Percentiles rank a stretch among this genome's conserved stretches.
Evolutionary conservation across 2,888 invertebrate species (phyloP).

Genomic region (Acrocyrtus sp.): DNA sequence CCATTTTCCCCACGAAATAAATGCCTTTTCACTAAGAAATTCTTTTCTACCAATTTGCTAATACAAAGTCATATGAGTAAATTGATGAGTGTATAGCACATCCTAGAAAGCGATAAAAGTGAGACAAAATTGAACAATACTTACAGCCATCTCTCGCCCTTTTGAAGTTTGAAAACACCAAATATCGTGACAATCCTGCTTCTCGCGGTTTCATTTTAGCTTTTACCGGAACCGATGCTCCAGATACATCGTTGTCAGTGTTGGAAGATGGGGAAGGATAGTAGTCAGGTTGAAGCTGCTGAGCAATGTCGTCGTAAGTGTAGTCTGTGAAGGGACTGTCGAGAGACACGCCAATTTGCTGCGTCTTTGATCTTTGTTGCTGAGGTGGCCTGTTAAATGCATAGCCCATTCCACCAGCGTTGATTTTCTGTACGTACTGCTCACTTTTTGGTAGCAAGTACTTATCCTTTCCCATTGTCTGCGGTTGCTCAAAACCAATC

Average conservation of each 20-base stretch:
- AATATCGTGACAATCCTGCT: conserved; percentile 21
- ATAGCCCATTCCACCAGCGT: not conserved
- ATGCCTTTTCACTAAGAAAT: no score
- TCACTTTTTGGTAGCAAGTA: not conserved
- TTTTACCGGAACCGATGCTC: not conserved
- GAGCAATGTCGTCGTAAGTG: conserved; percentile 27
- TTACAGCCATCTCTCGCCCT: conserved; percentile 51
- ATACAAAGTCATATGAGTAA: no score
- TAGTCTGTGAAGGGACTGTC: conserved; percentile 19
- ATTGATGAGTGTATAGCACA: no score
- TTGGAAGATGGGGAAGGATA: not conserved
- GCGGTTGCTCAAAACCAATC: no score
- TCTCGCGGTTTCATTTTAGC: conserved; percentile 19
- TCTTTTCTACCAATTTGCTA: no score
- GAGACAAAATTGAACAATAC: no score
- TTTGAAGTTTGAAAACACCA: conserved; percentile 37
- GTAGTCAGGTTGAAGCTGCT: conserved; percentile 8
- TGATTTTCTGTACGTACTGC: not conserved
- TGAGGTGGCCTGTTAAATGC: not conserved
- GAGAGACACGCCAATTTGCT: conserved; percentile 9
- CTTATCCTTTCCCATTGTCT: not conserved
- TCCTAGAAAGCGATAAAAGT: no score
- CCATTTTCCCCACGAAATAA: no score
- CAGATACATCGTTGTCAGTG: not conserved
- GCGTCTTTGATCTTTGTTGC: conserved; percentile 5